phyloP scores from a whole-genome alignment of 2,797 vertebrate species.

The Ciconia nigra region DNA sequence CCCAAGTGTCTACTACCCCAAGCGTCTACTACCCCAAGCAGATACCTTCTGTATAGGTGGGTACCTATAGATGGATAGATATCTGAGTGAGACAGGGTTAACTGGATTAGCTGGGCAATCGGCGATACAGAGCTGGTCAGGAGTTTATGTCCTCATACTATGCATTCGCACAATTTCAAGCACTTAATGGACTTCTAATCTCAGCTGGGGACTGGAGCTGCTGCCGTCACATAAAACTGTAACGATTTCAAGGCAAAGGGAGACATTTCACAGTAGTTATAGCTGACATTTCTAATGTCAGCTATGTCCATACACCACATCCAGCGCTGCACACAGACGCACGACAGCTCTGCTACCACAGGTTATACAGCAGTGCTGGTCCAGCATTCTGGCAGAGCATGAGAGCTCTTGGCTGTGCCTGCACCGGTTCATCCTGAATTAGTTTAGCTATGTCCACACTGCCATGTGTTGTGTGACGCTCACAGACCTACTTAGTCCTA shows the following conservation, averaged over 20 bases:
- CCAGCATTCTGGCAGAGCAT: neutral
- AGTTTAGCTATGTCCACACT: neutral
- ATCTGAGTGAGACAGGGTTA: neutral
- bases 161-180: neutral
- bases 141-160: neutral
- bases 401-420: neutral
- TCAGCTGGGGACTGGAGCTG: conserved; percentile 15
- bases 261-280: neutral
- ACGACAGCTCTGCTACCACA: neutral
- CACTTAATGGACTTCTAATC: neutral
- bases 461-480: accelerated
- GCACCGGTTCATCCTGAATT: accelerated
- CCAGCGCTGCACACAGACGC: neutral
- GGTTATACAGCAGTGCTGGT: neutral
- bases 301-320: neutral
- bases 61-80: neutral
- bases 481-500: neutral
- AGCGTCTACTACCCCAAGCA: neutral
- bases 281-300: neutral
- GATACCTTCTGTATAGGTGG: neutral
- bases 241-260: neutral
- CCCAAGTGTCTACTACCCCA: neutral
- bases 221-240: neutral
- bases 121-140: neutral
- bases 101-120: neutral